These are phyloP conservation scores for Pedetes capensis DNA, from an alignment of 2,113 vertebrate genomes.

Conservation along the genomic window DNA sequence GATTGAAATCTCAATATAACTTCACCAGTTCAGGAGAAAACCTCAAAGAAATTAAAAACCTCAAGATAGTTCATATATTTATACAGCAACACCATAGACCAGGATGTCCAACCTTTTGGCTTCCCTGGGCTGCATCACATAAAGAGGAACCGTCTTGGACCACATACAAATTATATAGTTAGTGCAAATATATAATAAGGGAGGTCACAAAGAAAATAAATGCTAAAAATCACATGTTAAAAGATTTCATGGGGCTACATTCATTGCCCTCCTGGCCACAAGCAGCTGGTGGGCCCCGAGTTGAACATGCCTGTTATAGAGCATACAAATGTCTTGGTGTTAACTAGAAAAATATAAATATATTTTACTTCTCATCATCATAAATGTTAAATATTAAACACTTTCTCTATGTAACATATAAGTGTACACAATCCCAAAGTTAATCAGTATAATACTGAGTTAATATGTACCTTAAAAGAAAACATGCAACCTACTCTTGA, in stretches of 20 bases:
- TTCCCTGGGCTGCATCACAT: too few species aligned
- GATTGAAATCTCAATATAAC: background rate
- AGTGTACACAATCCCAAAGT: constrained; percentile 37
- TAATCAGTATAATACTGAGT: background rate
- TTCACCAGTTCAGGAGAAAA: background rate
- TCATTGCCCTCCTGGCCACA: too few species aligned
- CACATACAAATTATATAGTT: too few species aligned
- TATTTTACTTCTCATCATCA: constrained; percentile 30
- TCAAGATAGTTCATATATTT: background rate
- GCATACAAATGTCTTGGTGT: background rate
- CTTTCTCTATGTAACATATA: constrained; percentile 3
- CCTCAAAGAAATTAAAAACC: background rate
- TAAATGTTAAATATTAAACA: background rate
- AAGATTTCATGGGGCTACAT: too few species aligned
- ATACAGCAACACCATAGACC: background rate
- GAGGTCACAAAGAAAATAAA: too few species aligned
- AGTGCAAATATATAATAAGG: too few species aligned
- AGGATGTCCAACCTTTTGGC: too few species aligned
- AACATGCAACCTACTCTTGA: background rate
- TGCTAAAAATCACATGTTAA: too few species aligned
- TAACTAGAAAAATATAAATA: constrained; percentile 46
- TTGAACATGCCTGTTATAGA: too few species aligned
- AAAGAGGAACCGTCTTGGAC: too few species aligned
- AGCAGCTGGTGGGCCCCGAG: too few species aligned
- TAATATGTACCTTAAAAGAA: constrained; percentile 36